phyloP scores from a whole-genome alignment of 1,140 invertebrate species.

The Latrodectus geometricus region DNA sequence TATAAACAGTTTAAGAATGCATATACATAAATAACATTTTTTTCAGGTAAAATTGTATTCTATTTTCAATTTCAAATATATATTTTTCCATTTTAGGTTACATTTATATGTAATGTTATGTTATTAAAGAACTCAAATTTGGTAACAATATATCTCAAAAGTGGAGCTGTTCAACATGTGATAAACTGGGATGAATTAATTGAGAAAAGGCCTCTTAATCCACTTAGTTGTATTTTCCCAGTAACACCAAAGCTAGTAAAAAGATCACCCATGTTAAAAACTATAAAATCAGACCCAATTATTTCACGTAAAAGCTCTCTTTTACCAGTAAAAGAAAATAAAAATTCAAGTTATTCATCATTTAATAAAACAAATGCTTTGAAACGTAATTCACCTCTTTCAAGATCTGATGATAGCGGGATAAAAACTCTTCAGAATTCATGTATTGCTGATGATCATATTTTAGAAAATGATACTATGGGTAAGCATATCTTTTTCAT shows the following conservation, averaged over 20 bases:
- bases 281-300: neutral
- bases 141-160: slow-evolving; percentile 23
- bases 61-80: neutral
- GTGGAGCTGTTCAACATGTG: slow-evolving; percentile 23
- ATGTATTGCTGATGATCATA: neutral
- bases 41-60: no score
- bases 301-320: no score
- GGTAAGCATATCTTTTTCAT: no score
- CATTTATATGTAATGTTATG: slow-evolving; percentile 42
- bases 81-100: slow-evolving; percentile 16
- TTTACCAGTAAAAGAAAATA: no score
- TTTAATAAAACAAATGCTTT: neutral
- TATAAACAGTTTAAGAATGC: neutral
- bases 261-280: neutral
- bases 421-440: neutral
- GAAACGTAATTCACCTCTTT: neutral
- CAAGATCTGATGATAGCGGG: neutral
- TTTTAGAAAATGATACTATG: neutral
- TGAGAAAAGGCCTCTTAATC: slow-evolving; percentile 13
- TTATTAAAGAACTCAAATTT: slow-evolving; percentile 20
- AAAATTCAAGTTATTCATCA: neutral
- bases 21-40: neutral
- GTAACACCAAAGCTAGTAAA: neutral
- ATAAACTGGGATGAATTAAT: slow-evolving; percentile 2
- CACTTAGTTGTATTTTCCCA: slow-evolving; percentile 21